Percentiles rank a stretch among this genome's conserved stretches.
Evolutionary conservation across 2,888 invertebrate genomes (phyloP).

Genomic region (Lasioglossum leucozonium): DNA sequence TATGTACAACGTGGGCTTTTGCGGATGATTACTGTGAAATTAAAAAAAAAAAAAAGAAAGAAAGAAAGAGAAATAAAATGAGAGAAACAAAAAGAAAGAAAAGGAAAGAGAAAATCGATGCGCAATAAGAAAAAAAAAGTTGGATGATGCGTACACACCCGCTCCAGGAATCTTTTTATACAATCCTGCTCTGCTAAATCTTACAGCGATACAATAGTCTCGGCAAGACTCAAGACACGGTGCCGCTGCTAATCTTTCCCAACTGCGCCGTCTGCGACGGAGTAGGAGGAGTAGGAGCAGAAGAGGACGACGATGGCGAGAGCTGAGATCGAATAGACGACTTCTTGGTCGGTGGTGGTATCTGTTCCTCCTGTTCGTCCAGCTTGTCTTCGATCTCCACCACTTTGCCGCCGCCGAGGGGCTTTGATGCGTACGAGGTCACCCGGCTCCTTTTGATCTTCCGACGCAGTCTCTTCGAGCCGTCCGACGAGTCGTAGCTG

Average conservation of each 20-base stretch:
- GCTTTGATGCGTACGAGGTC: conserved; percentile 60
- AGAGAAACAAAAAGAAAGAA: neutral
- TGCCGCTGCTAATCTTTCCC: conserved; percentile 72
- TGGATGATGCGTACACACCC: conserved; percentile 13
- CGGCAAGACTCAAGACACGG: conserved; percentile 69
- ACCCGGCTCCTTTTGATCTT: conserved; percentile 64
- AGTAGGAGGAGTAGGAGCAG: conserved; percentile 38
- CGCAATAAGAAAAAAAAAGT: conserved; percentile 1
- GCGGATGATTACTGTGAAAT: conserved; percentile 44
- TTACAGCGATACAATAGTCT: conserved; percentile 60
- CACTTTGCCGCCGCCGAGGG: conserved; percentile 51
- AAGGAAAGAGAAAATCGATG: conserved; percentile 16
- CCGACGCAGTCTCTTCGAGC: conserved; percentile 49
- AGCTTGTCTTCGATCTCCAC: conserved; percentile 58
- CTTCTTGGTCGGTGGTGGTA: conserved; percentile 69
- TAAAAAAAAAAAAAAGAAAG: conserved; percentile 36
- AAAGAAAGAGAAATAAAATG: neutral
- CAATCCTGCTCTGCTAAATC: conserved; percentile 58
- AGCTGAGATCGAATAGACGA: conserved; percentile 60
- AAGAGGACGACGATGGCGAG: conserved; percentile 50
- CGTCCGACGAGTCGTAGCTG: conserved; percentile 64
- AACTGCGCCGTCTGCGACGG: conserved; percentile 52
- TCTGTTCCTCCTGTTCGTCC: conserved; percentile 70
- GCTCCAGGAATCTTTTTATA: conserved; percentile 45
- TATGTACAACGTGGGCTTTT: conserved; percentile 60